These are phyloP conservation scores for Chaetophractus vellerosus DNA, from an alignment of 2,797 vertebrate species.

Conservation along the genomic window DNA sequence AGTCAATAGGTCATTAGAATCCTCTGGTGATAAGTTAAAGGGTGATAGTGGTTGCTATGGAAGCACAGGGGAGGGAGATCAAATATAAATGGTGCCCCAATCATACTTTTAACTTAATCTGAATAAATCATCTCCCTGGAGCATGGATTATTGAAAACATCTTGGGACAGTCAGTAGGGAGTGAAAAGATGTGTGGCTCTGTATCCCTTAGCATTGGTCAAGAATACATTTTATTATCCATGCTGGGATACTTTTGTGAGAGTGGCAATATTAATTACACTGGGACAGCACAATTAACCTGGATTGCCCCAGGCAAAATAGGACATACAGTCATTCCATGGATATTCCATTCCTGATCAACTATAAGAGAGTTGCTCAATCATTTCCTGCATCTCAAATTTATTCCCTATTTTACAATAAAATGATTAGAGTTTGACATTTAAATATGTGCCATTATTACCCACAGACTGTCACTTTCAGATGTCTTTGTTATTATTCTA, in stretches of 20 bases:
- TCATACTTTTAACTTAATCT: neutral
- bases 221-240: neutral
- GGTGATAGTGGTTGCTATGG: neutral
- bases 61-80: neutral
- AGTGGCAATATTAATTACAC: neutral
- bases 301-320: neutral
- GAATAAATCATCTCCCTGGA: neutral
- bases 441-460: constrained; percentile 36
- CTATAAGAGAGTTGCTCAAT: neutral
- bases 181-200: neutral
- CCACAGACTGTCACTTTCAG: constrained; percentile 9
- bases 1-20: neutral
- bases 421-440: constrained; percentile 41
- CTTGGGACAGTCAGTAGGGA: neutral
- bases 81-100: too few relatives aligned
- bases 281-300: neutral
- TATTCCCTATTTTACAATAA: constrained; percentile 57
- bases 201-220: neutral
- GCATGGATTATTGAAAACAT: neutral
- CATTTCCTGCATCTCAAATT: neutral
- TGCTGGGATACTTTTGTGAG: neutral
- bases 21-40: neutral
- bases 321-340: neutral
- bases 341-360: neutral
- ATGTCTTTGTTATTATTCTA: constrained; percentile 1